Conservation (phyloP, 2,797 vertebrate species). For the Sebastolobus altivelis region DNA sequence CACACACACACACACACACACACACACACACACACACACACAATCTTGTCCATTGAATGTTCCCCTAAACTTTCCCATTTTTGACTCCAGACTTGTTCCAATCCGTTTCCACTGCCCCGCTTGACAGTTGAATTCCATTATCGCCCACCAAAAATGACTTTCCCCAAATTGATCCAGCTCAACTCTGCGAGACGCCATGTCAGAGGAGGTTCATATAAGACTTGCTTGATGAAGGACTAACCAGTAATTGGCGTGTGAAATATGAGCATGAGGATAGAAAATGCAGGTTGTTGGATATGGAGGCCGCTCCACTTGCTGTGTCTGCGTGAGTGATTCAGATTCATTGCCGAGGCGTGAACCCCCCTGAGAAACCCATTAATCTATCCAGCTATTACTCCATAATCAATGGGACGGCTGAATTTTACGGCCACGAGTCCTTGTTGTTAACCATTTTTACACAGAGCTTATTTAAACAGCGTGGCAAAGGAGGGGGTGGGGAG, state of each 20-base stretch:
- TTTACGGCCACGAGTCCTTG: constrained; percentile 71
- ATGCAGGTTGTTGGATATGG: constrained; percentile 70
- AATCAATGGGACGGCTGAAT: constrained; percentile 79
- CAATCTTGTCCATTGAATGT: constrained; percentile 7
- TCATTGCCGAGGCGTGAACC: constrained; percentile 68
- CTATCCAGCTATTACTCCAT: constrained; percentile 74
- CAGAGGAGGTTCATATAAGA: constrained; percentile 27
- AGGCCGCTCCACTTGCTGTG: constrained; percentile 58
- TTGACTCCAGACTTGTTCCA: constrained; percentile 38
- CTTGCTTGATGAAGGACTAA: constrained; percentile 39
- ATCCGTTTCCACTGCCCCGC: constrained; percentile 18
- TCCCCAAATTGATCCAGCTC: constrained; percentile 40
- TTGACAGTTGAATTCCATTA: constrained; percentile 51
- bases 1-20: background rate
- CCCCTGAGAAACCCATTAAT: constrained; percentile 75
- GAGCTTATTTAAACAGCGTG: constrained; percentile 78
- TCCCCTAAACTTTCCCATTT: constrained; percentile 37
- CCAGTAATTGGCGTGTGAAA: constrained; percentile 72
- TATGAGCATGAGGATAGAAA: constrained; percentile 66
- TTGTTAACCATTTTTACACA: constrained; percentile 80
- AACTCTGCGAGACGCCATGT: constrained; percentile 4
- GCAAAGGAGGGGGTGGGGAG: constrained; percentile 1
- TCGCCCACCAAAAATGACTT: constrained; percentile 36
- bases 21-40: background rate
- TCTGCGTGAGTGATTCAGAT: constrained; percentile 71